These are phyloP conservation scores for Okapia johnstoni DNA, from an alignment of 2,113 vertebrate genomes.

Conservation along the genomic window DNA sequence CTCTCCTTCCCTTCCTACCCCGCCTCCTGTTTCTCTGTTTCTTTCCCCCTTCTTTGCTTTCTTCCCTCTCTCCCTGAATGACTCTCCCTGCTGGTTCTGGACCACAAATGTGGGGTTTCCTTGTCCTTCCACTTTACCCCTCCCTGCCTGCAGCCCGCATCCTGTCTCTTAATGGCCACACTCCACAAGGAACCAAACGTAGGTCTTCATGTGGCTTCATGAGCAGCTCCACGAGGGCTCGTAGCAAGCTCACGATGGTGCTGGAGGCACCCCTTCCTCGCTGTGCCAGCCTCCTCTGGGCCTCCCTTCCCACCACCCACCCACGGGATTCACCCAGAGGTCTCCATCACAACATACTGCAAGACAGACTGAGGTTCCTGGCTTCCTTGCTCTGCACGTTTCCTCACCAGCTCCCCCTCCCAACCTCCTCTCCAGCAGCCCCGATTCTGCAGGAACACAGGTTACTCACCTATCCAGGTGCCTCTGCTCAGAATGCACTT, in stretches of 20 bases:
- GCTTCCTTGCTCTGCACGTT: background rate
- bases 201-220: background rate
- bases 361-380: background rate
- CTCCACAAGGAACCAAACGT: background rate
- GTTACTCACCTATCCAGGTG: background rate
- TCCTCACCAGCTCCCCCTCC: background rate
- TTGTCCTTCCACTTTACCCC: background rate
- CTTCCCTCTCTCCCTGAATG: background rate
- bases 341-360: background rate
- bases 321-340: background rate
- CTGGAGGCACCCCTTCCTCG: background rate
- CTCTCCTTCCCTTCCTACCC: too few species aligned
- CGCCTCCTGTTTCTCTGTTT: too few species aligned
- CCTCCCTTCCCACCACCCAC: background rate
- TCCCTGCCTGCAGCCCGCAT: background rate
- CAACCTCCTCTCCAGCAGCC: accelerated
- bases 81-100: background rate
- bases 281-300: background rate
- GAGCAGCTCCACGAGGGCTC: background rate
- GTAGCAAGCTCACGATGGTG: accelerated
- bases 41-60: too few species aligned
- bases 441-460: too few species aligned
- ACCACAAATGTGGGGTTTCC: background rate
- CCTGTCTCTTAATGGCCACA: background rate
- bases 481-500: background rate